Conservation (phyloP, 2,113 vertebrate genomes). For the Oreotrochilus melanogaster region DNA sequence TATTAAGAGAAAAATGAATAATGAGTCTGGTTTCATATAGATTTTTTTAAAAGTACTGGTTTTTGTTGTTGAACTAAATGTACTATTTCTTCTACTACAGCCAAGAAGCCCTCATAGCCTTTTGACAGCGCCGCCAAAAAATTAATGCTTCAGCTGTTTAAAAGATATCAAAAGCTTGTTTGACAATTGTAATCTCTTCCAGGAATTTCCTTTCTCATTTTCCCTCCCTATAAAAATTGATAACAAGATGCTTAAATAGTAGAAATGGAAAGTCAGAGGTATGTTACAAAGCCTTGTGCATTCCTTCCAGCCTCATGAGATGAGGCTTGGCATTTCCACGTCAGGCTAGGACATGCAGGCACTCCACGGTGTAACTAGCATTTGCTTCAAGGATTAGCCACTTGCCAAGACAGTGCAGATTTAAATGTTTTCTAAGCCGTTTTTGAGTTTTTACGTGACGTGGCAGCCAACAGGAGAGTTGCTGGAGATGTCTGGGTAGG, state of each 20-base stretch:
- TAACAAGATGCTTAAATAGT: slow-evolving; percentile 54
- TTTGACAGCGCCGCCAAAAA: slow-evolving; percentile 50
- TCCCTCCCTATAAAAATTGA: slow-evolving; percentile 51
- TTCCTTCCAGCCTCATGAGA: slow-evolving; percentile 48
- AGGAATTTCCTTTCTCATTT: slow-evolving; percentile 69
- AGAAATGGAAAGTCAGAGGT: slow-evolving; percentile 58
- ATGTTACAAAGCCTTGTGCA: not conserved
- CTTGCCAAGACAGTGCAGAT: not conserved
- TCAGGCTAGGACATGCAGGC: not conserved
- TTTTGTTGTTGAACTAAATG: slow-evolving; percentile 57
- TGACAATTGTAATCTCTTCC: slow-evolving; percentile 63
- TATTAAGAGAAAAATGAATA: slow-evolving; percentile 69
- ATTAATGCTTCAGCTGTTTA: slow-evolving; percentile 61
- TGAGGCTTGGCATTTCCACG: slow-evolving; percentile 3
- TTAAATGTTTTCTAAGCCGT: slow-evolving; percentile 29
- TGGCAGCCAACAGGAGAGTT: not conserved
- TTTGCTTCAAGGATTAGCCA: slow-evolving; percentile 27
- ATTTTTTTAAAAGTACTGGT: not conserved
- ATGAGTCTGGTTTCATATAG: slow-evolving; percentile 57
- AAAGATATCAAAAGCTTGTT: slow-evolving; percentile 49
- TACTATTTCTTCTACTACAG: slow-evolving; percentile 49
- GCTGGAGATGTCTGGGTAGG: not conserved
- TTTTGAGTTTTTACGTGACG: not conserved
- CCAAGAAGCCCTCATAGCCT: slow-evolving; percentile 49
- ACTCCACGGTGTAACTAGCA: not conserved